Percentiles rank a stretch among this genome's conserved stretches.
These are phyloP conservation scores for Parapsyche elsis DNA, from an alignment of 1,140 invertebrate genomes.

Conservation along the genomic window DNA sequence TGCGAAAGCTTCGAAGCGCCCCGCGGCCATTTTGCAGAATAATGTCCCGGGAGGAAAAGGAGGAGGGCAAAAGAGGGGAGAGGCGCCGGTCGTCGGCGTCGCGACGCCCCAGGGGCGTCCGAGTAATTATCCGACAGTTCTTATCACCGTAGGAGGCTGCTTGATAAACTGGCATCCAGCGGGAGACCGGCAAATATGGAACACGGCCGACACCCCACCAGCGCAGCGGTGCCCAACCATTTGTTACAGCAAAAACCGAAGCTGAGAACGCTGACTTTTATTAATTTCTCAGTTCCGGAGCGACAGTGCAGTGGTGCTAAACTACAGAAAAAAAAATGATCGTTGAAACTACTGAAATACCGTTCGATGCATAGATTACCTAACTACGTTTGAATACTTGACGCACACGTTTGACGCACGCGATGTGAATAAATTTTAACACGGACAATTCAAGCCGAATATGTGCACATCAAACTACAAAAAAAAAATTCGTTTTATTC, in stretches of 20 bases:
- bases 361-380: too few species aligned
- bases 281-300: not conserved
- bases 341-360: not conserved
- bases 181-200: conserved; percentile 49
- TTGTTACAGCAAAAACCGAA: not conserved
- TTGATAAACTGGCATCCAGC: conserved; percentile 52
- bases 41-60: not conserved
- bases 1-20: not conserved
- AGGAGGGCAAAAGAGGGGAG: not conserved
- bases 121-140: conserved; percentile 54
- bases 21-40: conserved; percentile 22
- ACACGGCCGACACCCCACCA: conserved; percentile 29
- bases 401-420: too few species aligned
- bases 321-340: not conserved
- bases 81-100: not conserved
- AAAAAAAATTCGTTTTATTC: too few species aligned
- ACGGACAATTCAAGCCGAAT: too few species aligned
- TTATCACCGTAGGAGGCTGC: conserved; percentile 51
- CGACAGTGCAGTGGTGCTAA: not conserved
- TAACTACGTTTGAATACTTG: too few species aligned
- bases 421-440: too few species aligned
- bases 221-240: not conserved
- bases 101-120: conserved; percentile 46
- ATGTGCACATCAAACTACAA: too few species aligned
- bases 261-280: not conserved